Evolutionary conservation across 2,888 invertebrate genomes (phyloP).

Genomic region (Eristalis arbustorum): DNA sequence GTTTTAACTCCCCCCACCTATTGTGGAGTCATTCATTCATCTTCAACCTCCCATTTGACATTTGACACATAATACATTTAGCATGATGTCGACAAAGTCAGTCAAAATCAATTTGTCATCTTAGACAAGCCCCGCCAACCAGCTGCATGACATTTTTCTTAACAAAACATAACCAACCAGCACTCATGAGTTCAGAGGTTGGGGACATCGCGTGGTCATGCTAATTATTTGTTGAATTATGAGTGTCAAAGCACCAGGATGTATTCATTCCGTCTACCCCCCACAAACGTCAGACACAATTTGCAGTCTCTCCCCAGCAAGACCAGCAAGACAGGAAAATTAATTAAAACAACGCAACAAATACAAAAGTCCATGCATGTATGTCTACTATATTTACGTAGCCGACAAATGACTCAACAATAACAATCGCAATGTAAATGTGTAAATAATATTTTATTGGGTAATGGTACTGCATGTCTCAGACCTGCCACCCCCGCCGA

Average conservation of each 20-base stretch:
- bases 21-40: neutral
- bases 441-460: constrained; percentile 46
- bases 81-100: neutral
- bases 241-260: constrained; percentile 44
- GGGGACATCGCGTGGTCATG: neutral
- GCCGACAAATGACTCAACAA: constrained; percentile 31
- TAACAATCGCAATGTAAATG: constrained; percentile 22
- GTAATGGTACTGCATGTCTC: constrained; percentile 10
- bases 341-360: constrained; percentile 27
- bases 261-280: neutral
- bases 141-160: neutral
- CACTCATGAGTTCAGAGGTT: neutral
- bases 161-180: neutral
- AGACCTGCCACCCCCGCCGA: constrained; percentile 5
- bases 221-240: neutral
- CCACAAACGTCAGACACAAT: neutral
- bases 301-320: neutral
- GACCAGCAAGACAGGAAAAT: constrained; percentile 36
- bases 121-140: neutral
- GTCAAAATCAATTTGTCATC: neutral
- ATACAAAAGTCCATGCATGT: neutral
- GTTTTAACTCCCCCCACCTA: neutral
- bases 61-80: neutral
- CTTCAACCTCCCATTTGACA: neutral
- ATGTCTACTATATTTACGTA: neutral